These are phyloP conservation scores for Halcyon leucocephala DNA, from an alignment of 2,797 vertebrate genomes.

Conservation along the genomic window DNA sequence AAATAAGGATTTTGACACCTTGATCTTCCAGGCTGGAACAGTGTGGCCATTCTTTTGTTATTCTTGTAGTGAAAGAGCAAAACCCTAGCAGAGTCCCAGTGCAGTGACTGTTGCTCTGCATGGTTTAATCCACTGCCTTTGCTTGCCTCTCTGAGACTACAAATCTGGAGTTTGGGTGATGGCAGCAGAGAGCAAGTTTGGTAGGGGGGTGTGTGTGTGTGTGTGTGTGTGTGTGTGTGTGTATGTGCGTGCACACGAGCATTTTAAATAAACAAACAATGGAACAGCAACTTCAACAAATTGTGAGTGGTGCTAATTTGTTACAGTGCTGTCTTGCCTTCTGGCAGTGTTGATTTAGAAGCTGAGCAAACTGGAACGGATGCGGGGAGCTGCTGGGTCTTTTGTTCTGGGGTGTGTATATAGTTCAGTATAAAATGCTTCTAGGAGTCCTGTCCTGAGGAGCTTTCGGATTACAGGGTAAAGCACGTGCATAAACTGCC, in stretches of 20 bases:
- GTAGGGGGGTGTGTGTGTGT: neutral
- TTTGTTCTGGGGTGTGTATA: neutral
- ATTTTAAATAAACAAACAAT: conserved; percentile 71
- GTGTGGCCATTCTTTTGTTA: neutral
- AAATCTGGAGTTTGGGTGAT: conserved; percentile 11
- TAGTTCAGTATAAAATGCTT: neutral
- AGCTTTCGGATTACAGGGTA: conserved; percentile 15
- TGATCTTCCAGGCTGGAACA: neutral
- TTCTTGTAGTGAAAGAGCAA: neutral
- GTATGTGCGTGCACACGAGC: neutral
- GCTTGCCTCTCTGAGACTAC: neutral
- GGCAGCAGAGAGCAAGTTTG: conserved; percentile 64
- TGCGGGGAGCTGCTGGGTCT: neutral
- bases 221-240: neutral
- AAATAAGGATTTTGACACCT: neutral
- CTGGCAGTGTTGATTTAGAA: conserved; percentile 64
- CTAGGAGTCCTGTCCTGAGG: neutral
- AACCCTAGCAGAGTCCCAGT: neutral
- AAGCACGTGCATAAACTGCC: neutral
- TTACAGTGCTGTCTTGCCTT: conserved; percentile 57
- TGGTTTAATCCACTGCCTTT: neutral
- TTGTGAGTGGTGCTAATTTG: conserved; percentile 63
- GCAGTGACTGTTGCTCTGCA: neutral
- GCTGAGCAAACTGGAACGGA: conserved; percentile 10
- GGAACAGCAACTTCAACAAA: conserved; percentile 61